Base-by-base conservation (phyloP, 2,888 invertebrate genomes). In the Globia sparganii region DNA sequence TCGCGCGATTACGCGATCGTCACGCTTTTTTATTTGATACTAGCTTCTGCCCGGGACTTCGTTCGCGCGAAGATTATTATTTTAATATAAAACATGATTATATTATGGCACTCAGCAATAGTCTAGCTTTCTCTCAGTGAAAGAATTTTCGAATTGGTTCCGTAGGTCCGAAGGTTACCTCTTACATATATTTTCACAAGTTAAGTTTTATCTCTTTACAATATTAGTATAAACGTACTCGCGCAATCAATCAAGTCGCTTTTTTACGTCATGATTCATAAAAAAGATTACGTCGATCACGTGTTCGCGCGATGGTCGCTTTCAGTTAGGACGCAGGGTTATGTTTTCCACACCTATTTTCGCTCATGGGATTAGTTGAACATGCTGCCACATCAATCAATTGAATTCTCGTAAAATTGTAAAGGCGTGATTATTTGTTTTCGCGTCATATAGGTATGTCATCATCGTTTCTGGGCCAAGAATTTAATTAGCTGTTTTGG, bases 401-500 rank as follows among this genome's bases (percentile, higher is more conserved):
- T 56, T 64, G n/a, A 56, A 43, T 62, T 43, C 21, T 43, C 13
- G 58, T 46, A 11, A 28, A 37, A 46, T 71, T 34, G n/a, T 58
- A 34, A 28, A 46, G 18, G 18, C 37, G 21, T 40, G 66, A n/a
- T 49, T 31, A 59, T 34, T 37, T 53, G 37, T 25, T 43, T 34
- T 31, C 11, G 37, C 46, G 53, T 15, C 43, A 25, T n/a, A 43
- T 40, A 43, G 6, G 34, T 59, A 34, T 53, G n/a, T 6, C 9
- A 25, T 40, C 34, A 28, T 46, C 0, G 34, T n/a, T 53, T 53
- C 15, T 37, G 15, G 15, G 78, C 62, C 62, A 71, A 71, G 62
- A 64, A 71, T 71, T 37, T 64, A 70, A 78, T 56, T 61, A 53
- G 15, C 25, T 61, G 34, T 77, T 49, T 8, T 8, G 18, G 40